Percentiles rank a stretch among this genome's conserved stretches.
phyloP scores from a whole-genome alignment of 2,888 invertebrate genomes.

The Caenorhabditis becei region DNA sequence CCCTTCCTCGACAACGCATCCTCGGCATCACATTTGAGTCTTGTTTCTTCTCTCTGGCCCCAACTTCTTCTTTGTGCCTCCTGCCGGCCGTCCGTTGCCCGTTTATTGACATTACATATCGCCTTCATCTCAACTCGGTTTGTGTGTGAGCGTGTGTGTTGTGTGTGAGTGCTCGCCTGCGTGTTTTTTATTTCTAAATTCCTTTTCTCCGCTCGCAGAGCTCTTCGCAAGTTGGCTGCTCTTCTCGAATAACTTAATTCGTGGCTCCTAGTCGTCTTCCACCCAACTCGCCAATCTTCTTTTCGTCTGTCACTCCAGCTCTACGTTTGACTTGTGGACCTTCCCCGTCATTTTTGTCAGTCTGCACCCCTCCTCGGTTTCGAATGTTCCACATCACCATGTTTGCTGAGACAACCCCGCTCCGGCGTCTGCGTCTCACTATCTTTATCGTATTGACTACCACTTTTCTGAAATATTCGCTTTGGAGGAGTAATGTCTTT shows the following conservation, averaged over 20 bases:
- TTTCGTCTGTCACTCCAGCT: neutral
- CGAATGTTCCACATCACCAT: constrained; percentile 20
- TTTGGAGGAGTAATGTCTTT: neutral
- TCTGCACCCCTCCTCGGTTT: neutral
- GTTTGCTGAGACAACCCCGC: constrained; percentile 10
- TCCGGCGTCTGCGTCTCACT: constrained; percentile 16
- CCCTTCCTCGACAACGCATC: constrained; percentile 20
- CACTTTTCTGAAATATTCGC: neutral
- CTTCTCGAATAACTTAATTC: constrained; percentile 28
- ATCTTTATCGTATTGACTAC: neutral
- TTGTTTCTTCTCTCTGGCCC: constrained; percentile 14
- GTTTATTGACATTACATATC: constrained; percentile 64
- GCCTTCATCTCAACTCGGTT: constrained; percentile 61
- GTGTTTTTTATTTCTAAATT: constrained; percentile 54
- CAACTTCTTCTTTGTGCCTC: constrained; percentile 31
- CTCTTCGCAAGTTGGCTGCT: constrained; percentile 24
- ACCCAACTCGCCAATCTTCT: constrained; percentile 4
- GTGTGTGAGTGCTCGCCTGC: constrained; percentile 49
- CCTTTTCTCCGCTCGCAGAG: constrained; percentile 16
- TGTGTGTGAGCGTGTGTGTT: constrained; percentile 50
- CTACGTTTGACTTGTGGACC: neutral
- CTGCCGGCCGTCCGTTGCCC: constrained; percentile 25
- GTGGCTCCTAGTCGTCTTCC: constrained; percentile 20
- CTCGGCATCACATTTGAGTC: constrained; percentile 20
- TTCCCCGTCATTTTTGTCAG: neutral